phyloP scores from a whole-genome alignment of 2,113 vertebrate genomes.

The Apeltes quadracus region DNA sequence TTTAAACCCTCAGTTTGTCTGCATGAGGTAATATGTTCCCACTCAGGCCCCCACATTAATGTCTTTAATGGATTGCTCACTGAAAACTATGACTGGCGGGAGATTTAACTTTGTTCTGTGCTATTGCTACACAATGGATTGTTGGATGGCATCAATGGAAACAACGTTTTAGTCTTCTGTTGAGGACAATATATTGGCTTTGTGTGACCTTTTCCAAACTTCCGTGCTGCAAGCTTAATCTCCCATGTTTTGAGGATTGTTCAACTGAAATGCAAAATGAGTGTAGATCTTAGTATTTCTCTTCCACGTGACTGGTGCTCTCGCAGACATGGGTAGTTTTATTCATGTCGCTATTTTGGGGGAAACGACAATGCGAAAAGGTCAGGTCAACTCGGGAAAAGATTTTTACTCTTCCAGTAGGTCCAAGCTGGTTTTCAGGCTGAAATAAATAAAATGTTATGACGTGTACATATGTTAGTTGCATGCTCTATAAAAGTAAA shows the following conservation, averaged over 20 bases:
- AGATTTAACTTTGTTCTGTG: not conserved
- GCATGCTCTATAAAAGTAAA: not conserved
- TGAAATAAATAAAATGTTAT: not conserved
- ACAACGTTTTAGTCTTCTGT: not conserved
- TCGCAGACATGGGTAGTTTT: not conserved
- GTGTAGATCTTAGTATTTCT: not conserved
- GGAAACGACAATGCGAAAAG: conserved; percentile 36
- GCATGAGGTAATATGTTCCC: not conserved
- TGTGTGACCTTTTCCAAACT: conserved; percentile 12
- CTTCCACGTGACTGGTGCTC: not conserved
- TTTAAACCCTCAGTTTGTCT: conserved; percentile 3
- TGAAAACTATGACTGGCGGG: not conserved
- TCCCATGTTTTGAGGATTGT: conserved; percentile 1
- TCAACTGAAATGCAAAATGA: conserved; percentile 23
- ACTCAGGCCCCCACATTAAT: not conserved
- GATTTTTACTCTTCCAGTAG: conserved; percentile 5
- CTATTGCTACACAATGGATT: not conserved
- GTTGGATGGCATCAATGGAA: conserved; percentile 15
- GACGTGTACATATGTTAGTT: not conserved
- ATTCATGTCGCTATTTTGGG: conserved; percentile 34
- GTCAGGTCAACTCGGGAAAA: conserved; percentile 45
- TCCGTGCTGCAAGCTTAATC: not conserved
- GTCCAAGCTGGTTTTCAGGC: not conserved
- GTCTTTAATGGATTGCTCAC: not conserved
- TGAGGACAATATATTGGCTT: conserved; percentile 10